phyloP scores from a whole-genome alignment of 2,113 vertebrate genomes.

The Anguilla japonica region DNA sequence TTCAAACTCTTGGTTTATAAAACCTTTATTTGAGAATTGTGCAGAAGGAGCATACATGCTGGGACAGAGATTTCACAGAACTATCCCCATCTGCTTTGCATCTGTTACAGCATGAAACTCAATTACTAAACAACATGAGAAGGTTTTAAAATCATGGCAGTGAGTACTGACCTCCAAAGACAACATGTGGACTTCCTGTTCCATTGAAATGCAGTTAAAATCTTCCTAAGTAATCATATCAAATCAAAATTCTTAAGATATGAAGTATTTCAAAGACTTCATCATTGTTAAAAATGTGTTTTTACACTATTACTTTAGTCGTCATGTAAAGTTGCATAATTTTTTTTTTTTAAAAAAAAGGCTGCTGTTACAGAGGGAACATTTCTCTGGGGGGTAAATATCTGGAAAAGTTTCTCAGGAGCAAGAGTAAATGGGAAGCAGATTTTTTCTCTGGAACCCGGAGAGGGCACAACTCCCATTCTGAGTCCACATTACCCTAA shows the following conservation, averaged over 20 bases:
- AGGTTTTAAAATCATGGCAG: not conserved
- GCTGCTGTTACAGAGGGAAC: not conserved
- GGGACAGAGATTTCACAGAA: not conserved
- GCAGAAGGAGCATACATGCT: not conserved
- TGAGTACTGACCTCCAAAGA: not conserved
- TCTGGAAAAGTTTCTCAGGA: not conserved
- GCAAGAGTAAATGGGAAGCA: not conserved
- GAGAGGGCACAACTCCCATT: not conserved
- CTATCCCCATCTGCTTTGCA: constrained; percentile 19
- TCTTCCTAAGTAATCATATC: not conserved
- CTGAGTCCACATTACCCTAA: not conserved
- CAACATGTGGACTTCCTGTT: constrained; percentile 8
- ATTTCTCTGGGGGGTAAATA: not conserved
- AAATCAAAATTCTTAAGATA: not conserved
- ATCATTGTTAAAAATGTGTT: not conserved
- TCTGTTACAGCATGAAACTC: not conserved
- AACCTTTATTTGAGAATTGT: not conserved
- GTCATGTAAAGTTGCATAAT: not conserved
- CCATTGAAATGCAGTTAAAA: not conserved
- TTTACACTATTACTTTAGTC: not conserved
- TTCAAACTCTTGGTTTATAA: not conserved
- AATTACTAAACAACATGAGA: constrained; percentile 6
- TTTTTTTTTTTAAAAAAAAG: not conserved
- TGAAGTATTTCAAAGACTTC: not conserved
- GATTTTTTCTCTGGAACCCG: not conserved